A percentile compares a stretch with the other conserved stretches of the same genome.
These are phyloP conservation scores for Notarius lentiginosus DNA, from an alignment of 2,113 vertebrate species.

Conservation along the genomic window DNA sequence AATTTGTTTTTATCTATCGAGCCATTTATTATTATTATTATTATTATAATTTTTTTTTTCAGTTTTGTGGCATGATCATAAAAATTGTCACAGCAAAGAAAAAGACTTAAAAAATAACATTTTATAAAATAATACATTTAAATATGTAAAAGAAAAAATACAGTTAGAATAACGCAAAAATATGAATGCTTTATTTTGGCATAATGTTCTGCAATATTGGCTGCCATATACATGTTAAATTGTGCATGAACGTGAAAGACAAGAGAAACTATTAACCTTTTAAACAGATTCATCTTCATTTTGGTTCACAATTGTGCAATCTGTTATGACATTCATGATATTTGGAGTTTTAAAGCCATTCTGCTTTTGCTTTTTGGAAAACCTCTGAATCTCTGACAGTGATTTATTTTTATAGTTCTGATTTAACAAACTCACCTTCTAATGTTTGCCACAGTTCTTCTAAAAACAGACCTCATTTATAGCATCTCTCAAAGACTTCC, in stretches of 20 bases:
- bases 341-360: neutral
- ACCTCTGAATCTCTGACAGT: neutral
- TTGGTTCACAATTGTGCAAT: neutral
- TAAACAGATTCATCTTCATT: neutral
- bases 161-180: neutral
- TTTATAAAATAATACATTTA: neutral
- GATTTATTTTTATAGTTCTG: neutral
- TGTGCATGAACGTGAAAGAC: neutral
- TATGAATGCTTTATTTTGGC: neutral
- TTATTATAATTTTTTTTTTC: neutral
- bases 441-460: neutral
- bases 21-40: neutral
- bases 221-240: neutral
- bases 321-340: neutral
- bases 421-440: neutral
- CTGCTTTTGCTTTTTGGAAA: neutral
- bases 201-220: neutral
- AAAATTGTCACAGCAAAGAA: neutral
- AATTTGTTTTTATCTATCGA: neutral
- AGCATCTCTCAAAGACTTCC: slow-evolving; percentile 21
- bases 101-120: neutral
- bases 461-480: slow-evolving; percentile 8
- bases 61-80: neutral
- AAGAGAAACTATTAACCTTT: neutral
- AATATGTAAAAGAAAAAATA: neutral